These are phyloP conservation scores for Anas bernieri DNA, from an alignment of 2,797 vertebrate genomes.

Conservation along the genomic window DNA sequence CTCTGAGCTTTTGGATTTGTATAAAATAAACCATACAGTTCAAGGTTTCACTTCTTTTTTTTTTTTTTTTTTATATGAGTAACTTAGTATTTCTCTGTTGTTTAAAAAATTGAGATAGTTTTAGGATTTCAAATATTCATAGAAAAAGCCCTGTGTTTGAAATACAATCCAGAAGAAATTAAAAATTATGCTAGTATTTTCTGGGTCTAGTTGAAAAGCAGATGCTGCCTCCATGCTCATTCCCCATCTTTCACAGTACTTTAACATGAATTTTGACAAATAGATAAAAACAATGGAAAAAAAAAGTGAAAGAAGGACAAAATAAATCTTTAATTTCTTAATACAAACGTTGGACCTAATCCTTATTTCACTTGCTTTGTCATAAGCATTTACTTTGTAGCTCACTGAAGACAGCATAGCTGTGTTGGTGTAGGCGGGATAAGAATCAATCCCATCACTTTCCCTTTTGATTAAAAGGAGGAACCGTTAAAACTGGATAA, in stretches of 20 bases:
- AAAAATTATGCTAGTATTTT: conserved; percentile 34
- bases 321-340: background rate
- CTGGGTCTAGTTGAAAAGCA: conserved; percentile 10
- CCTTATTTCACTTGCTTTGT: background rate
- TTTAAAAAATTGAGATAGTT: background rate
- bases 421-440: background rate
- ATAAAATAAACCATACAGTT: conserved; percentile 37
- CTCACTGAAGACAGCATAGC: background rate
- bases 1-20: conserved; percentile 42
- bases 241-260: background rate
- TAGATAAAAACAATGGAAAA: background rate
- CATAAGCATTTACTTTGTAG: background rate
- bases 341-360: background rate
- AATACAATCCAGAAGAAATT: conserved; percentile 40
- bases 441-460: background rate
- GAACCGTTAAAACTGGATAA: background rate
- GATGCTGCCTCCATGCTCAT: background rate
- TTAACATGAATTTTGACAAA: background rate
- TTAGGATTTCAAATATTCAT: background rate
- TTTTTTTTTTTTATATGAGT: background rate
- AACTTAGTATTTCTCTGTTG: background rate
- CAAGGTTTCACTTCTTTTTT: background rate
- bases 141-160: background rate
- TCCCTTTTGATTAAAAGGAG: background rate
- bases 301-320: background rate